A percentile compares a stretch with the other conserved stretches of the same genome.
These are phyloP conservation scores for Nothobranchius kuhntae DNA, from an alignment of 2,113 vertebrate species.

Conservation along the genomic window DNA sequence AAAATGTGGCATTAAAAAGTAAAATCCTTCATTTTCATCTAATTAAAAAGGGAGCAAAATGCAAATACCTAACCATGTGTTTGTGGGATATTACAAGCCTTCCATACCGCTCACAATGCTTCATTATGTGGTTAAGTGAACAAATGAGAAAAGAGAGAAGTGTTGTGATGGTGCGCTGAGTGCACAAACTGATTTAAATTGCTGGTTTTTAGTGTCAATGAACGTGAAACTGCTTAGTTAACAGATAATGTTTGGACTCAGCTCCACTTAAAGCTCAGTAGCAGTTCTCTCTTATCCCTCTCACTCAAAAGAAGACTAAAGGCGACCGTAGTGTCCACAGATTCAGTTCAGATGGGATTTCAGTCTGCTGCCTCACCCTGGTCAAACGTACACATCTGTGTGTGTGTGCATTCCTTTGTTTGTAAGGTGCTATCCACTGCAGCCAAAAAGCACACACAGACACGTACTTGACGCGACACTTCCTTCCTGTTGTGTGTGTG, in stretches of 20 bases:
- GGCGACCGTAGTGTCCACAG: background rate
- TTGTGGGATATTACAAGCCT: constrained; percentile 53
- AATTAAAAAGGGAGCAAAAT: constrained; percentile 79
- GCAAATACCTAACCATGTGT: constrained; percentile 73
- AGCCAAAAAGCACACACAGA: constrained; percentile 11
- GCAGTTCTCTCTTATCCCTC: background rate
- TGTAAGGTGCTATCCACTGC: constrained; percentile 11
- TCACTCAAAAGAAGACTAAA: constrained; percentile 10
- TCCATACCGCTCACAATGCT: constrained; percentile 32
- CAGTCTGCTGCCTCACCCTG: constrained; percentile 8
- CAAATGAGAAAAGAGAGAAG: constrained; percentile 24
- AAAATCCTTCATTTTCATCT: constrained; percentile 87
- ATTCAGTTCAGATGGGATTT: constrained; percentile 7
- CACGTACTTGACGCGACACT: constrained; percentile 36
- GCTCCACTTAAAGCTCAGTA: constrained; percentile 9
- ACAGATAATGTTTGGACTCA: constrained; percentile 14
- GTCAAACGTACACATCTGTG: constrained; percentile 14
- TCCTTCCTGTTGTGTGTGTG: constrained; percentile 39
- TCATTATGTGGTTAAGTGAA: constrained; percentile 53
- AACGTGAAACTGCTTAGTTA: constrained; percentile 16
- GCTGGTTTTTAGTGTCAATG: constrained; percentile 23
- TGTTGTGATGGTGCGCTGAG: constrained; percentile 8
- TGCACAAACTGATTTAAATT: constrained; percentile 34
- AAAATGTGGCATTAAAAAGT: constrained; percentile 81
- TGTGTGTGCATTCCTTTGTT: constrained; percentile 26